These are phyloP conservation scores for Sitta europaea DNA, from an alignment of 2,113 vertebrate genomes.

Conservation along the genomic window DNA sequence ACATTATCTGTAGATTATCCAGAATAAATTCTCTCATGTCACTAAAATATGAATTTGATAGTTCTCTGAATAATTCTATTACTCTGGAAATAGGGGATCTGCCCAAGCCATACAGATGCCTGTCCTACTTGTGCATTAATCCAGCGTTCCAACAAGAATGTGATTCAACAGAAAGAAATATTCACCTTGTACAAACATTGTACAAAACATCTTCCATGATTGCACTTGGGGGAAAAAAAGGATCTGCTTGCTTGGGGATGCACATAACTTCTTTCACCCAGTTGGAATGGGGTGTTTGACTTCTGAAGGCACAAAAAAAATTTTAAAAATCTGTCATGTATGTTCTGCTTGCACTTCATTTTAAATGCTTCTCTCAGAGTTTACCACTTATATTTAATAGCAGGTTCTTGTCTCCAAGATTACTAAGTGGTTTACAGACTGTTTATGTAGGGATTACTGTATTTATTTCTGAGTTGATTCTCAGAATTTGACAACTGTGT, in stretches of 20 bases:
- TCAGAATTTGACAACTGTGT: not conserved
- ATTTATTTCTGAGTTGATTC: not conserved
- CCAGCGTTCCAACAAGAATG: no score
- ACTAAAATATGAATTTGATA: not conserved
- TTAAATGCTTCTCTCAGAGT: not conserved
- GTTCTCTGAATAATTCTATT: not conserved
- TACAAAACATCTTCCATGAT: not conserved
- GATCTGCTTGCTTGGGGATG: not conserved
- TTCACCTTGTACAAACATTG: not conserved
- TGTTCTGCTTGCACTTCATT: not conserved
- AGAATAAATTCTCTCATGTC: not conserved
- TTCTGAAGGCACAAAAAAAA: not conserved
- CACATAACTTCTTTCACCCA: not conserved
- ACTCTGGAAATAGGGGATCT: not conserved
- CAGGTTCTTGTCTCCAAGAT: not conserved
- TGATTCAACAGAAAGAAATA: not conserved
- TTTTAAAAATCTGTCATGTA: not conserved
- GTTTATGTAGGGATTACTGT: not conserved
- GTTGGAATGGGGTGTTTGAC: not conserved
- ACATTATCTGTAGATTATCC: not conserved
- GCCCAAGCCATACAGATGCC: not conserved
- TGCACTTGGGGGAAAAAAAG: not conserved
- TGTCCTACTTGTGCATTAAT: no score
- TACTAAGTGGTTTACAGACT: not conserved
- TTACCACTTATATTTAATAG: not conserved